Evolutionary conservation across 1,140 invertebrate genomes (phyloP), one percentile per base, ranked within the genome.

Genomic region (Bombus huntii): DNA sequence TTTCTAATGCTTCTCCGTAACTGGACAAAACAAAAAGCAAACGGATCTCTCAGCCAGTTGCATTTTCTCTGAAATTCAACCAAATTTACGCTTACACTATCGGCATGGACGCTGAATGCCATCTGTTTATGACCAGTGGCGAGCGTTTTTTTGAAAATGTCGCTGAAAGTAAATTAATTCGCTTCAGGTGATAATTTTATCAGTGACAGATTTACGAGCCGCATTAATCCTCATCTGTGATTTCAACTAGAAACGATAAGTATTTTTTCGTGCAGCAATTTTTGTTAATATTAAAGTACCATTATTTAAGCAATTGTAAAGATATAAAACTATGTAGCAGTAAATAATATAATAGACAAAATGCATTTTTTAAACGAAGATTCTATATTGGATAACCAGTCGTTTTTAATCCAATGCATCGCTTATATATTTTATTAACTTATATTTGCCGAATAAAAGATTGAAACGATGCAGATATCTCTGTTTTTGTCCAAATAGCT

Each of bases 161-260:
- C 59, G 28, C 28, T 53, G 47, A 22, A 53, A 53, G 47, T 53
- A 53, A 73, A 79, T 88, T 73, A 47, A 83, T 85, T 62, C 77
- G 42, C 72, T 31, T 18, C 8, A 13, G 15, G 47, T 62, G 79
- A 82, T 82, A 85, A 86, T 85, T 89, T 89, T 89, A 86, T 89
- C 88, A 75, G 72, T 65, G 75, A 66, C 83, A 82, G 75, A 57
- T 57, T 62, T n/a, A 44, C 73, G 47, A 12, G 37, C 39, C 31
- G 44, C 74, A 75, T 53, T 57, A 42, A 59, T 8, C 44, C 22
- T 22, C 13, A 15, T 28, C 18, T 3, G 9, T 9, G 15, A 9
- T 73, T n/a, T 73, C n/a, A 3, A 47, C 3, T 9, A 18, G 22
- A 18, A 22, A 39, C 28, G 74, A 68, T 76, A 68, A 83, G 47